Evolutionary conservation across 2,113 vertebrate species (phyloP).

Genomic region (Sylvietta virens): DNA sequence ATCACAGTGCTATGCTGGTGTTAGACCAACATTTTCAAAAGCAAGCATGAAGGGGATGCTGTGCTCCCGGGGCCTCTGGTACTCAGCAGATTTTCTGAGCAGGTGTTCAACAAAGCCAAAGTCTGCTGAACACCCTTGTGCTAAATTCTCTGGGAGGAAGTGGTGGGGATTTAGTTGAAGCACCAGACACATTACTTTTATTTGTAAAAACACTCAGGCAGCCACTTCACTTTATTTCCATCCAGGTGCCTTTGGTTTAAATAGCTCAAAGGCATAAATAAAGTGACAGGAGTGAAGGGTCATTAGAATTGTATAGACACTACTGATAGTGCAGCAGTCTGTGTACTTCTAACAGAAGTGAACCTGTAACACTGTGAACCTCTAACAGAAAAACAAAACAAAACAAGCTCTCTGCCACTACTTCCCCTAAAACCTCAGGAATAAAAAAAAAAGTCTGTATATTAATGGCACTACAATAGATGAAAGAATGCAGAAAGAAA

Average conservation of each 20-base stretch:
- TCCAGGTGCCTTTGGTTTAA: constrained; percentile 18
- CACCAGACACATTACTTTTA: background rate
- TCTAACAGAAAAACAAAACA: background rate
- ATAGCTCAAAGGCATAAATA: background rate
- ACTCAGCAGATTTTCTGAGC: constrained; percentile 10
- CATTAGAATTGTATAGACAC: background rate
- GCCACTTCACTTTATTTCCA: background rate
- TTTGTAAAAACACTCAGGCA: background rate
- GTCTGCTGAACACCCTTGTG: background rate
- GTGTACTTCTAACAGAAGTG: too few species aligned
- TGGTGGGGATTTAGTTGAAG: background rate
- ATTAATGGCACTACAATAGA: background rate
- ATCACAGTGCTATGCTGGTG: background rate
- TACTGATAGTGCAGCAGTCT: background rate
- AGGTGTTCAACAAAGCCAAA: constrained; percentile 37
- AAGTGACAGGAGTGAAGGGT: background rate
- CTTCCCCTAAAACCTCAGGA: background rate
- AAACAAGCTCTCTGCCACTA: background rate
- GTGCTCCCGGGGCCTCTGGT: background rate
- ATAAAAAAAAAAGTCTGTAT: background rate
- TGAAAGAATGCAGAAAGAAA: background rate
- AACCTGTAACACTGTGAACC: too few species aligned
- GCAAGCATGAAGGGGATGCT: background rate
- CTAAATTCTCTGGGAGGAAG: background rate
- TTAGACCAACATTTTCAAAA: background rate